Conservation (phyloP, 2,888 invertebrate species). For the Schizotus pectinicornis region DNA sequence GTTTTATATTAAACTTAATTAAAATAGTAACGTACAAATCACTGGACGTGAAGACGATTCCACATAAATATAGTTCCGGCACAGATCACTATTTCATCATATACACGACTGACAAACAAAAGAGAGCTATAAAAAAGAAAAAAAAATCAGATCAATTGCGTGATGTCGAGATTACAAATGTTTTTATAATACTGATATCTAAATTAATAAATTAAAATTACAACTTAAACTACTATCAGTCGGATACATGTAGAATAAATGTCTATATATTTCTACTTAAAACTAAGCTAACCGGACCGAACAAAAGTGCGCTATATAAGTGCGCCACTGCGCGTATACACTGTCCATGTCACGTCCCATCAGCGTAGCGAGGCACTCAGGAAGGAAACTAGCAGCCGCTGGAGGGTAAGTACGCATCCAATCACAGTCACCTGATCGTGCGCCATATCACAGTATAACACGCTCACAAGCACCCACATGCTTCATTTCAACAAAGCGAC, state of each 20-base stretch:
- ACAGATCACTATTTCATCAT: slow-evolving; percentile 50
- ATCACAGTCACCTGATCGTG: slow-evolving; percentile 60
- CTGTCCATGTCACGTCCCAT: slow-evolving; percentile 57
- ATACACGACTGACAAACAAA: slow-evolving; percentile 44
- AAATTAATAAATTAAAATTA: slow-evolving; percentile 24
- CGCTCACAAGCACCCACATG: slow-evolving; percentile 53
- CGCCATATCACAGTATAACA: slow-evolving; percentile 60
- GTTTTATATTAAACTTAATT: slow-evolving; percentile 44
- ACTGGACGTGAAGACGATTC: slow-evolving; percentile 57
- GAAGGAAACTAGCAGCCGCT: slow-evolving; percentile 59
- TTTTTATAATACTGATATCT: slow-evolving; percentile 4
- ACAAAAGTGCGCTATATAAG: slow-evolving; percentile 44
- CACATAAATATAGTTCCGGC: slow-evolving; percentile 55
- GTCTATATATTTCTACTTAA: slow-evolving; percentile 49
- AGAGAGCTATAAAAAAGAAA: not conserved
- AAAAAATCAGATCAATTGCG: not conserved
- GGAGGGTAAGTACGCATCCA: slow-evolving; percentile 59
- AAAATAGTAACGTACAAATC: slow-evolving; percentile 56
- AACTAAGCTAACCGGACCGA: slow-evolving; percentile 56
- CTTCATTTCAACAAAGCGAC: slow-evolving; percentile 30
- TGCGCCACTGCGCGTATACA: slow-evolving; percentile 50
- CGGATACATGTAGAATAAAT: slow-evolving; percentile 47
- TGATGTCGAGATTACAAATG: not conserved
- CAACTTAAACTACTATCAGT: slow-evolving; percentile 42
- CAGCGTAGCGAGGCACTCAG: slow-evolving; percentile 59